These are phyloP conservation scores for Dendroctonus ponderosae DNA, from an alignment of 1,140 invertebrate species.

Conservation along the genomic window DNA sequence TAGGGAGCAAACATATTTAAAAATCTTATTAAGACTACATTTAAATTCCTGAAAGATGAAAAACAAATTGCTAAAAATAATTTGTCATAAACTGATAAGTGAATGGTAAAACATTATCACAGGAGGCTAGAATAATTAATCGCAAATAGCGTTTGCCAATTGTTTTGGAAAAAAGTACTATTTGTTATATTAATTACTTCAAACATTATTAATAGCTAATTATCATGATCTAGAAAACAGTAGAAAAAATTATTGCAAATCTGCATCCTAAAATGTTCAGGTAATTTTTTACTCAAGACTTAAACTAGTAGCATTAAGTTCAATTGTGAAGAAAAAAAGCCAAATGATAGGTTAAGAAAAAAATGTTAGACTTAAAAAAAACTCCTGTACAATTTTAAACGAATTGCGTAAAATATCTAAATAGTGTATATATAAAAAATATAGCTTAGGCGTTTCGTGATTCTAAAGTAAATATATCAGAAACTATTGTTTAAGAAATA, in stretches of 20 bases:
- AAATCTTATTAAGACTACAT: too few species aligned
- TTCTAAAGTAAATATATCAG: too few species aligned
- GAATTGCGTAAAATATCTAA: slow-evolving; percentile 26
- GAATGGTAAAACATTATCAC: too few species aligned
- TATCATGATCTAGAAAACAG: neutral
- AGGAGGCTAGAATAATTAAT: too few species aligned
- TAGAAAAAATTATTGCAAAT: neutral
- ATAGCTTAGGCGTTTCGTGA: neutral
- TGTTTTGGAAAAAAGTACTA: too few species aligned
- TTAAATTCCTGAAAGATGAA: too few species aligned
- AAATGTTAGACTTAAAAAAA: slow-evolving; percentile 10
- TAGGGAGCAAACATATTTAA: too few species aligned
- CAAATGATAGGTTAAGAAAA: slow-evolving; percentile 1
- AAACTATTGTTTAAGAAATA: too few species aligned
- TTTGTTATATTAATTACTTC: too few species aligned
- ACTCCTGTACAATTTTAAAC: slow-evolving; percentile 19
- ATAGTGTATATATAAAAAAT: slow-evolving; percentile 15
- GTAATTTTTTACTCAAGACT: neutral
- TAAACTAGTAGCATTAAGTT: neutral
- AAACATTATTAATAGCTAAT: neutral
- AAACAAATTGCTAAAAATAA: too few species aligned
- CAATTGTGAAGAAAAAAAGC: neutral
- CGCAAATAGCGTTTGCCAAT: too few species aligned
- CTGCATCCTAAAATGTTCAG: neutral
- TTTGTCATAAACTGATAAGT: too few species aligned